A percentile compares a stretch with the other conserved stretches of the same genome.
These are phyloP conservation scores for Thera britannica DNA, from an alignment of 2,888 invertebrate species.

Conservation along the genomic window DNA sequence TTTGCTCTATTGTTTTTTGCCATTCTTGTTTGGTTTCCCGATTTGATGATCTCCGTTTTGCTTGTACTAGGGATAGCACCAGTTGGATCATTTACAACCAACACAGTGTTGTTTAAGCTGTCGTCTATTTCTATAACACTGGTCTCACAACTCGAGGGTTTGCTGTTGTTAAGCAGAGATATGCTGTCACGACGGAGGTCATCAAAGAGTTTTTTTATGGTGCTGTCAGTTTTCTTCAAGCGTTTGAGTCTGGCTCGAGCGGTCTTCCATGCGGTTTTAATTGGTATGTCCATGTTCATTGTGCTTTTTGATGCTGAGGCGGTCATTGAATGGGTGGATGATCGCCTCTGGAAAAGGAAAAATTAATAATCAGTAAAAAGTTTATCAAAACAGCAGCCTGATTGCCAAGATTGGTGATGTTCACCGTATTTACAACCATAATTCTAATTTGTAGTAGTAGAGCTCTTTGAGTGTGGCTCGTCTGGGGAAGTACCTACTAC, in stretches of 20 bases:
- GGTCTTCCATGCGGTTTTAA: constrained; percentile 41
- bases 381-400: too few species aligned
- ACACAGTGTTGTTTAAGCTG: constrained; percentile 3
- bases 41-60: neutral
- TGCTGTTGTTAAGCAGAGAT: constrained; percentile 5
- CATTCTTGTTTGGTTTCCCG: neutral
- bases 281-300: constrained; percentile 33
- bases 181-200: constrained; percentile 20
- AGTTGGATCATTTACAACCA: neutral
- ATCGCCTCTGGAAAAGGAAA: constrained; percentile 47
- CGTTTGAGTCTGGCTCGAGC: constrained; percentile 33
- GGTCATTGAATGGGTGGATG: constrained; percentile 39
- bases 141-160: neutral
- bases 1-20: neutral
- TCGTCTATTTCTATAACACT: constrained; percentile 32
- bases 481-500: too few species aligned
- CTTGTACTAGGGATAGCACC: neutral
- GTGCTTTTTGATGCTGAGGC: constrained; percentile 37
- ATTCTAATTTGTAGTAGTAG: too few species aligned
- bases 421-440: too few species aligned
- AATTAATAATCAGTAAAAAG: too few species aligned
- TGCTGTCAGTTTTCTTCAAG: constrained; percentile 16
- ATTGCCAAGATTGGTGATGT: too few species aligned
- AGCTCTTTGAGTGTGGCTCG: too few species aligned
- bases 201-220: constrained; percentile 29